phyloP scores from a whole-genome alignment of 2,113 vertebrate genomes.

The Chloebia gouldiae region DNA sequence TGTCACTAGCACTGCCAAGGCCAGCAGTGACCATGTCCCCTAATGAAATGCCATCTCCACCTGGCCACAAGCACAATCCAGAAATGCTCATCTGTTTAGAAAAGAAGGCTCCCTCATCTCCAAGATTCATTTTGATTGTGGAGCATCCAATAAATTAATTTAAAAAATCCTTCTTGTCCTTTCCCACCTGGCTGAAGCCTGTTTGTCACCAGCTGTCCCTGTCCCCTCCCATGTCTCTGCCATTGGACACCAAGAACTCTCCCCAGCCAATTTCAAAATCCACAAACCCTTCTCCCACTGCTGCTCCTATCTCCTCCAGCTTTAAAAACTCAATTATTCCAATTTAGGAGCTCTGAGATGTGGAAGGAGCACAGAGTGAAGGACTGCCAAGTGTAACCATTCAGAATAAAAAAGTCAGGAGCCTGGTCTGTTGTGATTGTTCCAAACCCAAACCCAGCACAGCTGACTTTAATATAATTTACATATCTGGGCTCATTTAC shows the following conservation, averaged over 20 bases:
- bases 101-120: not conserved
- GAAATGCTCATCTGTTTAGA: fast-evolving
- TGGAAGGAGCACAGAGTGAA: not conserved
- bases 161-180: not conserved
- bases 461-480: not conserved
- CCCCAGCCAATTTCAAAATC: not conserved
- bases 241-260: not conserved
- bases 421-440: too few relatives aligned
- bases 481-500: not conserved
- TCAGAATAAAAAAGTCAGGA: not conserved
- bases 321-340: not conserved
- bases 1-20: not conserved
- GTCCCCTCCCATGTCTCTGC: not conserved
- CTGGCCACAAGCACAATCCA: fast-evolving
- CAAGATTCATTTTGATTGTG: not conserved
- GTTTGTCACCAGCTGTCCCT: not conserved
- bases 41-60: not conserved
- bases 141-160: not conserved
- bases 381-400: not conserved
- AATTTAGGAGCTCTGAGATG: not conserved
- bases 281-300: not conserved
- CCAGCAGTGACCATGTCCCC: not conserved
- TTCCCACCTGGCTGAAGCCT: not conserved
- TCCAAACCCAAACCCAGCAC: not conserved
- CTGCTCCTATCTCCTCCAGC: not conserved